Conservation (phyloP, 2,888 invertebrate species). For the Cosmia pyralina region DNA sequence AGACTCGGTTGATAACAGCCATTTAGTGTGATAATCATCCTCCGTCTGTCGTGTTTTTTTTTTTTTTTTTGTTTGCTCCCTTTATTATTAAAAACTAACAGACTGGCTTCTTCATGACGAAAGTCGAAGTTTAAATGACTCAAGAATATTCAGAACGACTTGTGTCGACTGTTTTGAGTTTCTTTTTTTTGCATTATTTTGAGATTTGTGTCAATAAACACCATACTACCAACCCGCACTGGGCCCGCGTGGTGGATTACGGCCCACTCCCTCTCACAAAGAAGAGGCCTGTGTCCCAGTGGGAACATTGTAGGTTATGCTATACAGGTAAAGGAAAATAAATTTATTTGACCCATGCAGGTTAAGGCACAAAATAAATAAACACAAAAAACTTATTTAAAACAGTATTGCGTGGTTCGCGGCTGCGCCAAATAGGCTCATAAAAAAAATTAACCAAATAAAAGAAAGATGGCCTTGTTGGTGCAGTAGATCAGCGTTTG, state of each 20-base stretch:
- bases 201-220: not conserved
- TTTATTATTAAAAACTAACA: conserved; percentile 12
- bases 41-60: not conserved
- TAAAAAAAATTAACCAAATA: too few species aligned
- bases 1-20: conserved; percentile 11
- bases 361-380: too few species aligned
- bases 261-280: not conserved
- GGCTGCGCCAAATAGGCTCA: too few species aligned
- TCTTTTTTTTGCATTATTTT: not conserved
- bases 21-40: conserved; percentile 19
- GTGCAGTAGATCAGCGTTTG: not conserved
- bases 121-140: not conserved
- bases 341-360: too few species aligned
- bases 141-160: not conserved
- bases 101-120: not conserved
- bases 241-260: too few species aligned
- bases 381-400: too few species aligned
- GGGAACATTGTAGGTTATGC: not conserved
- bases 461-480: not conserved
- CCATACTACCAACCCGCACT: too few species aligned
- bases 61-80: conserved; percentile 21
- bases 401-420: too few species aligned
- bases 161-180: not conserved
- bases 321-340: not conserved
- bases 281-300: not conserved